Percentiles rank a stretch among this genome's conserved stretches.
Evolutionary conservation across 2,888 invertebrate genomes (phyloP).

Genomic region (Pomacea canaliculata): DNA sequence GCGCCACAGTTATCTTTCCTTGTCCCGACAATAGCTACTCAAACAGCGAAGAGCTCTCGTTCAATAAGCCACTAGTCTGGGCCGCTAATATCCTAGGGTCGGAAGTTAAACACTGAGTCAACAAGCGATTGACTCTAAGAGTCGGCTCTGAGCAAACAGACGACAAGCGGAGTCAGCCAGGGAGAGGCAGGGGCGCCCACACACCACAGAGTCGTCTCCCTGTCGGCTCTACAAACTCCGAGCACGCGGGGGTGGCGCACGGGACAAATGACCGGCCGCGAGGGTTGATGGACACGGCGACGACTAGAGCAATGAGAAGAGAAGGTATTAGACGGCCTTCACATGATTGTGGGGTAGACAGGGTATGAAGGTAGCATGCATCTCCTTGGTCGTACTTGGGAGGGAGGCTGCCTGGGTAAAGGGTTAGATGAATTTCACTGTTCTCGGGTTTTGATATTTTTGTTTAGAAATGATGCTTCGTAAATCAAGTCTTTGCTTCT

Average conservation of each 20-base stretch:
- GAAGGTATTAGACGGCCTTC: no score
- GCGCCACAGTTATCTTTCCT: slow-evolving; percentile 23
- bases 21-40: slow-evolving; percentile 24
- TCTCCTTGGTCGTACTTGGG: no score
- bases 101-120: slow-evolving; percentile 12
- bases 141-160: not conserved
- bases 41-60: slow-evolving; percentile 23
- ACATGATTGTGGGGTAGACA: no score
- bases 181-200: not conserved
- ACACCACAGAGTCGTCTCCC: not conserved
- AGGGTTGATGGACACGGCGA: not conserved
- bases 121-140: not conserved
- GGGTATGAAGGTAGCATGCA: no score
- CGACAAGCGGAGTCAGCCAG: not conserved
- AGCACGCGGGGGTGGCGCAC: not conserved
- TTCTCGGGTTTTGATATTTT: no score
- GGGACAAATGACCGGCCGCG: not conserved
- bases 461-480: no score
- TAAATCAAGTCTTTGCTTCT: no score
- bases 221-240: no score
- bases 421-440: no score
- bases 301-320: no score
- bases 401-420: no score
- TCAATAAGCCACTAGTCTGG: not conserved
- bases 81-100: not conserved